Base-by-base conservation (phyloP, 1,140 invertebrate genomes). In the Lepidurus apus region DNA sequence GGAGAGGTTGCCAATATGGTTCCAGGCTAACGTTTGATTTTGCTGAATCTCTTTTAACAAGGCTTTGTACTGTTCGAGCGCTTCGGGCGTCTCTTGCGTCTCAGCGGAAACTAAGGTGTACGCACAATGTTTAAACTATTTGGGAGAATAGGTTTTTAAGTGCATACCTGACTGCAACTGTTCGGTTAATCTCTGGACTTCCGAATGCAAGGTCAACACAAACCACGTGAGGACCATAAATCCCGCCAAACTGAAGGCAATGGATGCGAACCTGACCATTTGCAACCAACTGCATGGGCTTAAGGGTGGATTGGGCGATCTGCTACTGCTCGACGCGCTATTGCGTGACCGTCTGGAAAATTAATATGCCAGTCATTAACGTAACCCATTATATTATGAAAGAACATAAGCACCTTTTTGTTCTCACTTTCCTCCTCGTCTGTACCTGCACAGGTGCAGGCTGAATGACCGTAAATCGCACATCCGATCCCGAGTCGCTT, bases 401-500 rank as follows among this genome's bases (percentile, higher is more conserved):
- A 26, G n/a, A 13, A 44, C 42, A 77, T n/a, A 77, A 10, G 43
- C n/a, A 44, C 76, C 76, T 77, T 77, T 77, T 77, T 9, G 76
- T 77, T 45, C 76, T 8, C 11, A 77, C 53, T 42, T 77, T 77
- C 47, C 76, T 45, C 24, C 76, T 43, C n/a, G 47, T 10, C 21
- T 65, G 47, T 65, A 77, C 76, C 47, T 45, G 76, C 9, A 77
- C 43, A 9, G 76, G 45, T 44, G 43, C 44, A 42, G 45, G 76
- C 21, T 43, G 76, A 34, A 53, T 53, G 17, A 77, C 45, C 8
- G 76, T n/a, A 42, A 77, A 77, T 44, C 53, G 42, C 76, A 77
- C 45, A 47, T 77, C 76, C 44, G 76, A 77, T 43, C 44, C 76
- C 17, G 76, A 77, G 43, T 77, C 76, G 43, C 76, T 77, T 43